Evolutionary conservation across 2,888 invertebrate genomes (phyloP).

Genomic region (Mimumesa dahlbomi): DNA sequence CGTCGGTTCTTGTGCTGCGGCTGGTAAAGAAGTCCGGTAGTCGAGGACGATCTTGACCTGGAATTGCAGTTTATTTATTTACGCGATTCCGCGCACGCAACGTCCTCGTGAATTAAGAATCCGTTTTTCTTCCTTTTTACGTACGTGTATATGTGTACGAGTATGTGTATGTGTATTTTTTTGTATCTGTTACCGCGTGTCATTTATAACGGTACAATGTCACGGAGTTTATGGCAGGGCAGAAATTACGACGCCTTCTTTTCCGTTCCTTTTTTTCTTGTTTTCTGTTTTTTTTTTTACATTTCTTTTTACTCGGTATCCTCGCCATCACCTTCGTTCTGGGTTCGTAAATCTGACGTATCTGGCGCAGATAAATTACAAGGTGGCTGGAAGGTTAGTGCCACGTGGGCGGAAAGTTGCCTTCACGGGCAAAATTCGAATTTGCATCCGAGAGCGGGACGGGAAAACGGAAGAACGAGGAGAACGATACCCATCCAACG

Average conservation of each 20-base stretch:
- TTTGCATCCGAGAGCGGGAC: constrained; percentile 30
- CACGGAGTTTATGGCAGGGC: constrained; percentile 37
- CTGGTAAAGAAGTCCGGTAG: too few relatives aligned
- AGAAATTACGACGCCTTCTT: constrained; percentile 47
- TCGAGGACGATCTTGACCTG: not conserved
- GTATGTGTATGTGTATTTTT: too few relatives aligned
- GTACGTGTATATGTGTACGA: too few relatives aligned
- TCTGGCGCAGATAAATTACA: constrained; percentile 58
- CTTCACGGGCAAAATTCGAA: constrained; percentile 52
- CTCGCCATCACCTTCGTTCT: constrained; percentile 37
- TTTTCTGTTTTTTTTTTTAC: too few relatives aligned
- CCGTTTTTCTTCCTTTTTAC: too few relatives aligned
- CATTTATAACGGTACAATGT: constrained; percentile 53
- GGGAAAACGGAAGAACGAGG: constrained; percentile 10
- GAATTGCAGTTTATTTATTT: not conserved
- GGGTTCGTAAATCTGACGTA: constrained; percentile 55
- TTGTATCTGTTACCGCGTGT: too few relatives aligned
- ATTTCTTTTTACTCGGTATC: too few relatives aligned
- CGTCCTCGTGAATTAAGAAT: not conserved
- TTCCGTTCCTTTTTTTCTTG: too few relatives aligned
- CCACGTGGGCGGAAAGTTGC: constrained; percentile 51
- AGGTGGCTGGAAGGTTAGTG: constrained; percentile 50
- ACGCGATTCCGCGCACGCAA: not conserved
- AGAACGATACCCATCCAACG: too few relatives aligned
- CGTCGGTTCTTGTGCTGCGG: too few relatives aligned